phyloP scores from a whole-genome alignment of 2,797 vertebrate species.

The Smutsia temminckii region DNA sequence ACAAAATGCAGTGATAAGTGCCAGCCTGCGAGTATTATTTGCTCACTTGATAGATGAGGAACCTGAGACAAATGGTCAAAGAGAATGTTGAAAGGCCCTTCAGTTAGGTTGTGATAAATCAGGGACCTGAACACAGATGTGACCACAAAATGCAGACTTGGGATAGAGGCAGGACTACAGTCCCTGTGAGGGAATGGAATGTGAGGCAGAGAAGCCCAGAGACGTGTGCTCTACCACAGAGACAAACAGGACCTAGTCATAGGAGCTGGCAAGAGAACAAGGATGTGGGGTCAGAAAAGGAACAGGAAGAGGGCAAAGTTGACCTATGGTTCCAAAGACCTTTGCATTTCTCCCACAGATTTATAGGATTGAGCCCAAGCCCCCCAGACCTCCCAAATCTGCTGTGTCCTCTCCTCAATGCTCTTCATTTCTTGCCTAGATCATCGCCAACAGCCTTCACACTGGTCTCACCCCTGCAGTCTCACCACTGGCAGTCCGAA shows the following conservation, averaged over 20 bases:
- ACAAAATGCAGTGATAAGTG: not conserved
- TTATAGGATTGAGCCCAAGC: not conserved
- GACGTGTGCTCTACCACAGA: not conserved
- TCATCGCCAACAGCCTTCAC: not conserved
- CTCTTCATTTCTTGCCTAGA: not conserved
- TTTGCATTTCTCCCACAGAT: not conserved
- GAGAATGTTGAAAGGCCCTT: not conserved
- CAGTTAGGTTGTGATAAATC: not conserved
- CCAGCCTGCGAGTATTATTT: not conserved
- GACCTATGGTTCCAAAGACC: not conserved
- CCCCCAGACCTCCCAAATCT: not conserved
- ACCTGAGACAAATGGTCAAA: not conserved
- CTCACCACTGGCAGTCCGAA: not conserved
- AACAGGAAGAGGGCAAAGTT: not conserved
- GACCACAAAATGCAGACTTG: not conserved
- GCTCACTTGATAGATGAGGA: slow-evolving; percentile 6
- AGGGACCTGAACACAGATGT: not conserved
- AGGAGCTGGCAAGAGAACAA: not conserved
- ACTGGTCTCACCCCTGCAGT: not conserved
- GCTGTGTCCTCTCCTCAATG: not conserved
- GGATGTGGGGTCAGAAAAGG: not conserved
- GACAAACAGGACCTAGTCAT: not conserved
- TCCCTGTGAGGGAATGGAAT: not conserved
- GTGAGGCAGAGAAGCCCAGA: not conserved
- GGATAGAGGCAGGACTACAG: not conserved